Conservation (phyloP, 2,888 invertebrate genomes). For the Tanypteryx hageni region DNA sequence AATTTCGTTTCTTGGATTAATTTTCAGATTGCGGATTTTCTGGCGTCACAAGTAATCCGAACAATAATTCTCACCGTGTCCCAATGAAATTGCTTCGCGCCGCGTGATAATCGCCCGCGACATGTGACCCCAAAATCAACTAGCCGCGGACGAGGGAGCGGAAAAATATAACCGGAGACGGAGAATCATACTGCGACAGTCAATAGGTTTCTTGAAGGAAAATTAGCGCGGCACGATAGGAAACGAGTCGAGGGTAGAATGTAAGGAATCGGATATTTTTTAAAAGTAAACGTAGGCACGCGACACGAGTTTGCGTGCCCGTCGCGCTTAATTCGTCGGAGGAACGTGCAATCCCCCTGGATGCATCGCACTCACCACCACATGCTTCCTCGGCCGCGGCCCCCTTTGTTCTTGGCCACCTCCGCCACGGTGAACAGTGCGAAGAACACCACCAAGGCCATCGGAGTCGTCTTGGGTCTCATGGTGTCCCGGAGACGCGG, state of each 20-base stretch:
- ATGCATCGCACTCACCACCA: slow-evolving; percentile 86
- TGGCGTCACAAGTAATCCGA: no score
- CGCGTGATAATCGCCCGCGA: no score
- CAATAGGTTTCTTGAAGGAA: not conserved
- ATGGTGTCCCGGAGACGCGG: slow-evolving; percentile 8
- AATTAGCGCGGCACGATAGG: not conserved
- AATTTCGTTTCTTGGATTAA: no score
- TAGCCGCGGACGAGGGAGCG: no score
- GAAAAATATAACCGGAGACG: no score
- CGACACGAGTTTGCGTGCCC: not conserved
- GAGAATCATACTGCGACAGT: no score
- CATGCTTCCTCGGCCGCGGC: slow-evolving; percentile 91
- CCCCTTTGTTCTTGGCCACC: slow-evolving; percentile 78
- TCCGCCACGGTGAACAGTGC: slow-evolving; percentile 76
- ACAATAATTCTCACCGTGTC: no score
- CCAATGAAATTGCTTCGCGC: no score
- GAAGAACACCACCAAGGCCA: slow-evolving; percentile 75
- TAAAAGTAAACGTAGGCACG: not conserved
- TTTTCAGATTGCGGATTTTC: no score
- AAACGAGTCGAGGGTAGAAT: not conserved
- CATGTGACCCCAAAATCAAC: no score
- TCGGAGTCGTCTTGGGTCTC: slow-evolving; percentile 64
- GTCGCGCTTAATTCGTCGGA: no score
- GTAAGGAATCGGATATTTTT: not conserved
- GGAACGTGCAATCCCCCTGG: not conserved